Evolutionary conservation across 2,888 invertebrate species (phyloP).

Genomic region (Mechanitis messenoides): DNA sequence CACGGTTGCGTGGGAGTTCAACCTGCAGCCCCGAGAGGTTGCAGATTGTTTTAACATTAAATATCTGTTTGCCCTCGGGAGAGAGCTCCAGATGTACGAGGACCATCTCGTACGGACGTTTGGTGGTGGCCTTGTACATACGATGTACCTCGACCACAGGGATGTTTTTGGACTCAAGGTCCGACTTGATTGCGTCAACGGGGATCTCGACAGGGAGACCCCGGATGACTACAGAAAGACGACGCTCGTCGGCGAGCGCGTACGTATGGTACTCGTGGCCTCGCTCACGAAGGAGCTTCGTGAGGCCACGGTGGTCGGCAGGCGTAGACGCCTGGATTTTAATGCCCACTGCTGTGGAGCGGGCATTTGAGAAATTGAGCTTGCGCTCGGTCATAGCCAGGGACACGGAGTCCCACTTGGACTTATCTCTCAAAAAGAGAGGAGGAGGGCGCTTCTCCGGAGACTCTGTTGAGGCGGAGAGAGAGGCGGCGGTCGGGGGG

Average conservation of each 20-base stretch:
- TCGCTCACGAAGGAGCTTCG: no score
- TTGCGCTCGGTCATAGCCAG: no score
- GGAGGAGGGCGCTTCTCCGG: no score
- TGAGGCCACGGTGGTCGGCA: no score
- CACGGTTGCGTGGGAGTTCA: slow-evolving; percentile 1
- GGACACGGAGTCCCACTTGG: no score
- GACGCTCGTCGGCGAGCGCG: slow-evolving; percentile 3
- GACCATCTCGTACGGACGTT: slow-evolving; percentile 3
- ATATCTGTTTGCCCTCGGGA: slow-evolving; percentile 8
- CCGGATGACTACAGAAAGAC: neutral
- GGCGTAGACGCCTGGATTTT: no score
- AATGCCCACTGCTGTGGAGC: no score
- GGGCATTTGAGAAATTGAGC: no score
- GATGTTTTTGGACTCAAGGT: slow-evolving; percentile 3
- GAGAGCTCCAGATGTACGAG: neutral
- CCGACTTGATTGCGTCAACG: neutral
- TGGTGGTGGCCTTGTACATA: neutral
- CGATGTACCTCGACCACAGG: slow-evolving; percentile 7
- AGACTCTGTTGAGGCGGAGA: no score
- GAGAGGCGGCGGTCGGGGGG: no score
- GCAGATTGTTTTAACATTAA: slow-evolving; percentile 7
- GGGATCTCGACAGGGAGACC: neutral
- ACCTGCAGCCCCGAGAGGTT: slow-evolving; percentile 8
- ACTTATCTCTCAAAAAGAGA: no score
- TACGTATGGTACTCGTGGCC: neutral